Conservation (phyloP, 30 jellyfish, hydroid and myxozoan species). For the Rhopilema esculentum region DNA sequence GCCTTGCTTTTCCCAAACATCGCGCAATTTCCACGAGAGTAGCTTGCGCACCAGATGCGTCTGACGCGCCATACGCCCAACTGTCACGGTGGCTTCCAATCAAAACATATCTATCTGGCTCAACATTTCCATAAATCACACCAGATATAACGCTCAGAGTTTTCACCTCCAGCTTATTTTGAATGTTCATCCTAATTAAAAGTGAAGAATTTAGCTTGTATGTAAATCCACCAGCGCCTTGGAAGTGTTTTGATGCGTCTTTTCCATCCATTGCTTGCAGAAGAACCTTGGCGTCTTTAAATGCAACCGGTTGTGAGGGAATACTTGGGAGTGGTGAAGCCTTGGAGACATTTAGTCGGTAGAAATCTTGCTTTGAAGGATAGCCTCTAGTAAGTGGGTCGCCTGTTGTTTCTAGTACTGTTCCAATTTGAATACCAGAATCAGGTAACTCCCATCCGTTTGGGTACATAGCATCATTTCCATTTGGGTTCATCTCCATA, state of each 20-base stretch:
- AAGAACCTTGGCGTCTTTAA: slow-evolving; percentile 21
- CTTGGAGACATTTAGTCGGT: not conserved
- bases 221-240: slow-evolving; percentile 2
- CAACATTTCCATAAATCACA: slow-evolving; percentile 66
- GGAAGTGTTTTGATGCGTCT: not conserved
- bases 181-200: not conserved
- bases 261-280: slow-evolving; percentile 18
- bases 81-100: slow-evolving; percentile 94
- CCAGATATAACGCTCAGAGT: slow-evolving; percentile 50
- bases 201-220: slow-evolving; percentile 18
- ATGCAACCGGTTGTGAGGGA: slow-evolving; percentile 29
- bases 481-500: slow-evolving; percentile 53
- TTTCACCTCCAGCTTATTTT: not conserved
- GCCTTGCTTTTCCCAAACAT: slow-evolving; percentile 57
- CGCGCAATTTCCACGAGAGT: slow-evolving; percentile 85
- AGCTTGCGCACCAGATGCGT: slow-evolving; percentile 94
- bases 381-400: slow-evolving; percentile 77
- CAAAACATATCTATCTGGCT: slow-evolving; percentile 84
- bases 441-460: slow-evolving; percentile 79
- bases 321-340: slow-evolving; percentile 30
- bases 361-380: slow-evolving; percentile 58
- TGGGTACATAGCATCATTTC: slow-evolving; percentile 51
- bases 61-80: slow-evolving; percentile 94
- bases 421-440: slow-evolving; percentile 73
- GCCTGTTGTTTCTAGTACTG: slow-evolving; percentile 60